These are phyloP conservation scores for Diogma glabrata DNA, from an alignment of 2,888 invertebrate species.

Conservation along the genomic window DNA sequence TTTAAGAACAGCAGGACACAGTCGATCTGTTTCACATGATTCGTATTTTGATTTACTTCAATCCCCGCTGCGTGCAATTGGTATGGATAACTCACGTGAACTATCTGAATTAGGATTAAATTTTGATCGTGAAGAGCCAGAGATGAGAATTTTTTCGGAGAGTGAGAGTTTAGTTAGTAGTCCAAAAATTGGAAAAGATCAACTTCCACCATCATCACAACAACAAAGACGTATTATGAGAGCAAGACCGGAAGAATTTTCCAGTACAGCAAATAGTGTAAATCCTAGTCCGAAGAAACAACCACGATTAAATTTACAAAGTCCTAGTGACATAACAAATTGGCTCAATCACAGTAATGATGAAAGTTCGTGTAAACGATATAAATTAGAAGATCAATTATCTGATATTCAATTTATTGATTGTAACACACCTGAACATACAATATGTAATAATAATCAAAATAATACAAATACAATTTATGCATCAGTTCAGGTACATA, in stretches of 20 bases:
- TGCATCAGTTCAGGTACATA: slow-evolving; percentile 34
- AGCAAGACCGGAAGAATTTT: slow-evolving; percentile 44
- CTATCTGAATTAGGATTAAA: slow-evolving; percentile 74
- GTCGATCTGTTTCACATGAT: slow-evolving; percentile 79
- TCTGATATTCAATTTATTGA: slow-evolving; percentile 73
- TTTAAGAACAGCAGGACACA: slow-evolving; percentile 35
- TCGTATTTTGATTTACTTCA: slow-evolving; percentile 70
- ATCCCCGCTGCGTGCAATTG: slow-evolving; percentile 34
- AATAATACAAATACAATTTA: slow-evolving; percentile 25
- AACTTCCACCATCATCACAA: slow-evolving; percentile 25
- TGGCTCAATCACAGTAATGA: slow-evolving; percentile 28
- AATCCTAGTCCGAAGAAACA: slow-evolving; percentile 52
- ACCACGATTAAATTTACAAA: slow-evolving; percentile 38
- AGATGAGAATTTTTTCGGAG: slow-evolving; percentile 81
- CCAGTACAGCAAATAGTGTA: slow-evolving; percentile 41
- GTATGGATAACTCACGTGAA: slow-evolving; percentile 43
- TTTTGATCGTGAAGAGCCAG: slow-evolving; percentile 73
- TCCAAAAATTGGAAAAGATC: slow-evolving; percentile 38
- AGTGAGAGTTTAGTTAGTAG: slow-evolving; percentile 60
- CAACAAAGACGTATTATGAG: slow-evolving; percentile 40
- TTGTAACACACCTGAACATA: slow-evolving; percentile 59
- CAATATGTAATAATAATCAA: slow-evolving; percentile 22
- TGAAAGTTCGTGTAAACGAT: slow-evolving; percentile 47
- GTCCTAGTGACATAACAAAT: slow-evolving; percentile 18
- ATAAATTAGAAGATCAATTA: slow-evolving; percentile 64